Conservation (phyloP, 2,888 invertebrate species). For the Amphimallon solstitiale region DNA sequence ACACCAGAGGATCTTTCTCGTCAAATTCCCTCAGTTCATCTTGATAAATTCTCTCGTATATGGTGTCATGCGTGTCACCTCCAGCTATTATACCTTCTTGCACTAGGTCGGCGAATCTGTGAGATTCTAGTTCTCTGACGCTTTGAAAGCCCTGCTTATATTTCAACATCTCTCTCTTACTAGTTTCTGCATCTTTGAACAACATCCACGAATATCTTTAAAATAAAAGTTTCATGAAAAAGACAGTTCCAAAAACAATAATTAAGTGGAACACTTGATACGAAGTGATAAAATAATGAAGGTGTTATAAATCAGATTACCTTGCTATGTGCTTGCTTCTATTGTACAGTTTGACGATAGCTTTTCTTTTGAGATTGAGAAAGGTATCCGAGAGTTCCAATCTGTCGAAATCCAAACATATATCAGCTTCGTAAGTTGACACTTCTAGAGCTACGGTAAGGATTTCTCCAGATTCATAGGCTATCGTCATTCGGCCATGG, state of each 20-base stretch:
- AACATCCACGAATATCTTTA: conserved; percentile 65
- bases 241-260: no score
- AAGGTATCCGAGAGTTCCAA: conserved; percentile 69
- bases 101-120: conserved; percentile 51
- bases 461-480: conserved; percentile 66
- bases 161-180: conserved; percentile 52
- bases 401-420: conserved; percentile 65
- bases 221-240: conserved; percentile 56
- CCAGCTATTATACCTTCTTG: conserved; percentile 55
- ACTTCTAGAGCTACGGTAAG: conserved; percentile 64
- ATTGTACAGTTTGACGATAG: conserved; percentile 61
- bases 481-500: conserved; percentile 58
- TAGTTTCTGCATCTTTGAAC: conserved; percentile 63
- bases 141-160: conserved; percentile 49
- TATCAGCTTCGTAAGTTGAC: conserved; percentile 63
- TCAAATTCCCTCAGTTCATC: conserved; percentile 59
- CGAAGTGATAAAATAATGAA: no score
- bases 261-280: no score
- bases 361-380: conserved; percentile 65
- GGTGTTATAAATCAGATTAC: neutral
- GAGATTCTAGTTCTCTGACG: conserved; percentile 54
- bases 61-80: conserved; percentile 53
- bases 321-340: conserved; percentile 65
- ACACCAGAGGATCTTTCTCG: conserved; percentile 56
- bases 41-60: conserved; percentile 61